These are phyloP conservation scores for Drosophila eugracilis DNA, from an alignment of 1,140 invertebrate genomes.

Conservation along the genomic window DNA sequence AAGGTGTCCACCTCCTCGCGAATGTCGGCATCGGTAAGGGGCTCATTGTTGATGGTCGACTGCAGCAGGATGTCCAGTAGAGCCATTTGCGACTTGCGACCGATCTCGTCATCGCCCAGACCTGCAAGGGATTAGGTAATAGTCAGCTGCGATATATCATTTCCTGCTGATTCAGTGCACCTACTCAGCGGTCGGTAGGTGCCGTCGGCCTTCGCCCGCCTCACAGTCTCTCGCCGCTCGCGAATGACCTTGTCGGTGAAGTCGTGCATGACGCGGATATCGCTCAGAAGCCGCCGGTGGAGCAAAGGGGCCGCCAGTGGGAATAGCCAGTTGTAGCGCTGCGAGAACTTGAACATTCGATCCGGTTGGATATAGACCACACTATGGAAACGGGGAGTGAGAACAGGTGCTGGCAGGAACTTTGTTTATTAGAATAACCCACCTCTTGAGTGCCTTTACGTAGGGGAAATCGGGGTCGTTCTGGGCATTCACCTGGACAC, in stretches of 20 bases:
- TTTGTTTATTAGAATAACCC: neutral
- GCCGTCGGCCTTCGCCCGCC: constrained; percentile 58
- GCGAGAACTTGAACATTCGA: constrained; percentile 65
- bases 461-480: constrained; percentile 86
- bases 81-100: constrained; percentile 87
- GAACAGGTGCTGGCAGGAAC: neutral
- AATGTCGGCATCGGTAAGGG: constrained; percentile 88
- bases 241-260: constrained; percentile 77
- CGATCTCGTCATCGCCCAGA: constrained; percentile 67
- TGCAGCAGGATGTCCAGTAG: constrained; percentile 92
- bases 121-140: constrained; percentile 18
- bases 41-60: constrained; percentile 86
- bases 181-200: constrained; percentile 64
- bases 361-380: constrained; percentile 67
- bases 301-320: constrained; percentile 41
- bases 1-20: constrained; percentile 91
- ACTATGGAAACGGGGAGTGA: constrained; percentile 7
- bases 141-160: neutral
- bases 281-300: constrained; percentile 42
- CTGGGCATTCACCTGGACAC: constrained; percentile 88
- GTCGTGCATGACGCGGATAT: constrained; percentile 73
- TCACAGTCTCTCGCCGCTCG: constrained; percentile 55
- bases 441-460: constrained; percentile 86
- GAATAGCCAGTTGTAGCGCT: constrained; percentile 69
- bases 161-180: constrained; percentile 21